Percentiles rank a stretch among this genome's conserved stretches.
Evolutionary conservation across 2,888 invertebrate genomes (phyloP).

Genomic region (Operophtera brumata): DNA sequence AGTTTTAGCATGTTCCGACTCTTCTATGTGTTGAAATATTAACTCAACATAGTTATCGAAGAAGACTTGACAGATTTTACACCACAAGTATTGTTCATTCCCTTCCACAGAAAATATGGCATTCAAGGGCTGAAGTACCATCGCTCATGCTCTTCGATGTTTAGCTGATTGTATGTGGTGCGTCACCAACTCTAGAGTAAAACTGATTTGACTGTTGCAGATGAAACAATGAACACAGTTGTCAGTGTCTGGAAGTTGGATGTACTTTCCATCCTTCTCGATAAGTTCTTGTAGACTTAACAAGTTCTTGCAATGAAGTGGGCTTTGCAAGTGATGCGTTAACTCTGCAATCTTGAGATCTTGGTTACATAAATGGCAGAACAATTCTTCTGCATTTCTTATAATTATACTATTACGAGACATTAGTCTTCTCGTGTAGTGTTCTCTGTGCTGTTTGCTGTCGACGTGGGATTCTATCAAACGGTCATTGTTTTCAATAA

Average conservation of each 20-base stretch:
- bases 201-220: constrained; percentile 40
- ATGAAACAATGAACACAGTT: constrained; percentile 38
- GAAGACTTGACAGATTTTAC: constrained; percentile 54
- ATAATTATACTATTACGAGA: constrained; percentile 40
- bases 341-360: constrained; percentile 23
- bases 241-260: constrained; percentile 39
- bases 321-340: constrained; percentile 38
- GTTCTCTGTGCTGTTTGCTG: constrained; percentile 36
- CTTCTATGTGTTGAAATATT: constrained; percentile 52
- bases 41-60: constrained; percentile 52
- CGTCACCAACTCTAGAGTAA: constrained; percentile 32
- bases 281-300: constrained; percentile 34
- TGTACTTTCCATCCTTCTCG: constrained; percentile 45
- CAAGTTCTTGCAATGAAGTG: constrained; percentile 33
- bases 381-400: constrained; percentile 16
- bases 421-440: constrained; percentile 41
- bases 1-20: constrained; percentile 38
- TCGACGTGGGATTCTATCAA: constrained; percentile 42
- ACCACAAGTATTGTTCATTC: constrained; percentile 50
- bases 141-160: constrained; percentile 45
- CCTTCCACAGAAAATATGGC: constrained; percentile 55
- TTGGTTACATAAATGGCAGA: constrained; percentile 43
- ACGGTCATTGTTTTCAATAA: constrained; percentile 33
- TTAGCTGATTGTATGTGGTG: constrained; percentile 37
- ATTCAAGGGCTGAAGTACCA: constrained; percentile 53